A percentile compares a stretch with the other conserved stretches of the same genome.
These are phyloP conservation scores for Anadara kagoshimensis DNA, from an alignment of 1,140 invertebrate species.

Conservation along the genomic window DNA sequence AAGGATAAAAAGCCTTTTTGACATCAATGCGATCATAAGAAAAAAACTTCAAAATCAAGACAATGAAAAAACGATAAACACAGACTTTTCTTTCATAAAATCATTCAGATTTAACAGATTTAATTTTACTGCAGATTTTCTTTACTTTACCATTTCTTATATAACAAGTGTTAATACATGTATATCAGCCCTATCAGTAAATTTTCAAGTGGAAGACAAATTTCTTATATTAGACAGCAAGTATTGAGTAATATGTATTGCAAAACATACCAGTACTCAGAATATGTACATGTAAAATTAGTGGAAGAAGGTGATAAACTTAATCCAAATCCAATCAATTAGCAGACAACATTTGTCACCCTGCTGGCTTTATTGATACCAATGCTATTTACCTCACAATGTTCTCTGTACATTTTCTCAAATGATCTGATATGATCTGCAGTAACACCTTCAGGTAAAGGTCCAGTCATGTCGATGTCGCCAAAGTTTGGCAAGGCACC, in stretches of 20 bases:
- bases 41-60: no score
- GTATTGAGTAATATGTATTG: no score
- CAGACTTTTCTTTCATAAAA: no score
- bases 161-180: not conserved
- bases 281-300: not conserved
- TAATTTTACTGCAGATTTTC: not conserved
- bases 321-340: not conserved
- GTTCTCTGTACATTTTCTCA: conserved; percentile 89
- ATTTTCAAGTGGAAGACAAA: no score
- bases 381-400: conserved; percentile 83
- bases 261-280: not conserved
- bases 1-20: no score
- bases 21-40: no score
- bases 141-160: not conserved
- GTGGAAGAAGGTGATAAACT: not conserved
- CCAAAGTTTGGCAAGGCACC: conserved; percentile 88
- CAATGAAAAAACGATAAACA: no score
- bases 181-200: no score
- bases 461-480: conserved; percentile 80
- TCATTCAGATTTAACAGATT: not conserved
- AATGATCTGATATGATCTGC: conserved; percentile 83
- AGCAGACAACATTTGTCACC: not conserved
- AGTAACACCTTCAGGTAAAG: conserved; percentile 84
- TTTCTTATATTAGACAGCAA: no score
- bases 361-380: no score